Base-by-base conservation (phyloP, 2,888 invertebrate genomes). In the Dryobotodes eremita region DNA sequence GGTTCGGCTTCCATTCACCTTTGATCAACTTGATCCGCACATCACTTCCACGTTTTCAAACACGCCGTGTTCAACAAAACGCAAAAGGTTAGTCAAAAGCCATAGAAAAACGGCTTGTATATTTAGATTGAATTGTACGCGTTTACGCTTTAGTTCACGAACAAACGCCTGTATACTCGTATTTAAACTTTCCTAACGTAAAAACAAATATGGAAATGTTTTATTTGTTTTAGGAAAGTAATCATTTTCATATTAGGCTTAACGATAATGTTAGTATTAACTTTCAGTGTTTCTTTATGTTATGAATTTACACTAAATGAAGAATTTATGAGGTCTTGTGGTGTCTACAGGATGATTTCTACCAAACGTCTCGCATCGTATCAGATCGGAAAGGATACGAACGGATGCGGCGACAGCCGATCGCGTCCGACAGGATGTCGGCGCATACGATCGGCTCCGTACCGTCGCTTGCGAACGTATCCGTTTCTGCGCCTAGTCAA, bases 1-100 rank as follows among this genome's bases (percentile, higher is more conserved):
- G 70, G 81, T 81, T 81, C 36, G 71, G 59, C 36, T 61, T 55
- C 61, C 71, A 82, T 77, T 77, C 64, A 69, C 66, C 74, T 84
- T 84, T 84, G 74, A 78, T 75, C 71, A 65, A 61, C 59, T 71
- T 62, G 69, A 79, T 70, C 50, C 79, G 62, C 73, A 53, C 80
- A 71, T 84, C 75, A 84, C 64, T 85, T 71, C 46, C 71, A 42
- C 69, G 48, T 36, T 69, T 73, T 73, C 59, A 79, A 74, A 75
- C 23, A 55, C 68, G 57, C n/a, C 57, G 57, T 80, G 66, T 68
- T 75, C 61, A 79, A 65, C 64, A 81, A 23, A 66, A 66, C 46
- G 80, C 46, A 31, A 79, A 75, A 71, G 36, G 59, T 57, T 71
- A 71, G 23, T 64, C 66, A 66, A 71, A 65, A 75, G 74, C 74